These are phyloP conservation scores for Apamea crenata DNA, from an alignment of 2,888 invertebrate genomes.

Conservation along the genomic window DNA sequence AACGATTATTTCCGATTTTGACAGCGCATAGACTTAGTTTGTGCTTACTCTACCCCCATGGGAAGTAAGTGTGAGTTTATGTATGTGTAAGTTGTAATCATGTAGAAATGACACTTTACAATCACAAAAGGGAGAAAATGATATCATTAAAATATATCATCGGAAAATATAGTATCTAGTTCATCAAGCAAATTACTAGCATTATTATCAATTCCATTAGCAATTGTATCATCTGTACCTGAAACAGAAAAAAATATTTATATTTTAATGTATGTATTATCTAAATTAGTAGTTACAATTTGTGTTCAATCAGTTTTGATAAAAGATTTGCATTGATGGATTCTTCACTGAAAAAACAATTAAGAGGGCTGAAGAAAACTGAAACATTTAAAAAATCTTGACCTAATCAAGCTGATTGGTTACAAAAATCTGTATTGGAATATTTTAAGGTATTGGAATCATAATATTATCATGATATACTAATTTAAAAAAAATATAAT, in stretches of 20 bases:
- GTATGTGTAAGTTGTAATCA: neutral
- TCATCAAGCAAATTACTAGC: constrained; percentile 78
- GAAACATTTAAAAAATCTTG: neutral
- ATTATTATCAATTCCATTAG: constrained; percentile 63
- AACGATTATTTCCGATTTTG: too few species aligned
- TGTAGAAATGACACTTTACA: neutral
- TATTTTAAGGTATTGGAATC: neutral
- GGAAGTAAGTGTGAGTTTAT: neutral
- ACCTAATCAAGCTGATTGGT: neutral
- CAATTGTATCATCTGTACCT: constrained; percentile 70
- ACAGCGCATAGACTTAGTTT: too few species aligned
- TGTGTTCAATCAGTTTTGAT: neutral
- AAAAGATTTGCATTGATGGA: neutral
- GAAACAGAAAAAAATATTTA: constrained; percentile 67
- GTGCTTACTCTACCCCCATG: neutral
- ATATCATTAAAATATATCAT: constrained; percentile 80
- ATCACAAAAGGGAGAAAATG: neutral
- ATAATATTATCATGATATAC: neutral
- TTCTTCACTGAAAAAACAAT: too few species aligned
- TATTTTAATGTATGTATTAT: too few species aligned
- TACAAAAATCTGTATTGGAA: too few species aligned
- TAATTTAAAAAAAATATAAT: neutral
- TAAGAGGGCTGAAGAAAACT: neutral
- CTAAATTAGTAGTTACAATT: neutral
- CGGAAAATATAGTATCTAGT: constrained; percentile 83